phyloP scores from a whole-genome alignment of 2,113 vertebrate genomes.

The Clinocottus analis region DNA sequence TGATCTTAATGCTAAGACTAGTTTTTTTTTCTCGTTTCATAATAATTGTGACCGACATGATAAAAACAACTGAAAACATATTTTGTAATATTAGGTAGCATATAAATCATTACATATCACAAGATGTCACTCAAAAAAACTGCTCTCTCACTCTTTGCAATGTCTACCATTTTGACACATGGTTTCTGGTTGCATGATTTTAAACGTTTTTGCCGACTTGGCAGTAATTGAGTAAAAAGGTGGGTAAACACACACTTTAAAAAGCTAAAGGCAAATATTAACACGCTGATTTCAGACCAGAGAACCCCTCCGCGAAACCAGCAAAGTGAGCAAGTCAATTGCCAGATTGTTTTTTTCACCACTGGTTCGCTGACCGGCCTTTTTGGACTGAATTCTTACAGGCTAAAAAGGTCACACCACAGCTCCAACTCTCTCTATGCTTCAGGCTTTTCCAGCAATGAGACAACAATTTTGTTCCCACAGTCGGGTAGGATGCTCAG shows the following conservation, averaged over 20 bases:
- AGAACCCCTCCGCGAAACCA: conserved; percentile 62
- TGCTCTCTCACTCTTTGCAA: not conserved
- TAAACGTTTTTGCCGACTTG: not conserved
- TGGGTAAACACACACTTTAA: conserved; percentile 76
- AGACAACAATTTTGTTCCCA: conserved; percentile 42
- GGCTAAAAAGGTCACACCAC: conserved; percentile 26
- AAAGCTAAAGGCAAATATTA: conserved; percentile 80
- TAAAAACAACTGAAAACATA: too few relatives aligned
- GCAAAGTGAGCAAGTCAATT: not conserved
- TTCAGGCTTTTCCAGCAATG: conserved; percentile 39
- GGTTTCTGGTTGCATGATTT: not conserved
- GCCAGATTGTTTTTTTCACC: conserved; percentile 42
- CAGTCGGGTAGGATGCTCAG: conserved; percentile 28
- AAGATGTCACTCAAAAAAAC: not conserved
- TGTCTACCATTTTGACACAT: too few relatives aligned
- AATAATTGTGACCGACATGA: too few relatives aligned
- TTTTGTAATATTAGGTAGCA: not conserved
- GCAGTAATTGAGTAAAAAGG: conserved; percentile 58
- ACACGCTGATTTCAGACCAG: conserved; percentile 76
- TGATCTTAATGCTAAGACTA: too few relatives aligned
- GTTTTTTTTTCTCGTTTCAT: too few relatives aligned
- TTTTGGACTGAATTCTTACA: conserved; percentile 45
- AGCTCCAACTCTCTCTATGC: conserved; percentile 14
- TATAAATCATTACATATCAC: conserved; percentile 7
- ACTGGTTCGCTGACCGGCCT: conserved; percentile 22